phyloP scores from a whole-genome alignment of 2,113 vertebrate species.

The Sapajus apella region DNA sequence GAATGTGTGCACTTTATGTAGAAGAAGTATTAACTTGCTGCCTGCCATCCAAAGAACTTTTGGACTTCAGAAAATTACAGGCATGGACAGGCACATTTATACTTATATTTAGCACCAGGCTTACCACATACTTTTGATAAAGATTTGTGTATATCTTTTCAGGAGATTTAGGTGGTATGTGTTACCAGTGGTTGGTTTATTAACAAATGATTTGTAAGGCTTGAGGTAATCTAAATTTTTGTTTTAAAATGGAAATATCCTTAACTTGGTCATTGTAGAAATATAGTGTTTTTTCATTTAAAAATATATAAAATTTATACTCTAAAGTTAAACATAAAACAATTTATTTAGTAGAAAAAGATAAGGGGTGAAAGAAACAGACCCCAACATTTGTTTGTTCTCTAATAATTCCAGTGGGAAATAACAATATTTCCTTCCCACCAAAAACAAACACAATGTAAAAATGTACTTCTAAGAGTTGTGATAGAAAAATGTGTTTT shows the following conservation, averaged over 20 bases:
- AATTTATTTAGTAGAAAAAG: slow-evolving; percentile 36
- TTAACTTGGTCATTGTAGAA: neutral
- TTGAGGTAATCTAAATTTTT: slow-evolving; percentile 40
- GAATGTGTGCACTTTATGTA: slow-evolving; percentile 24
- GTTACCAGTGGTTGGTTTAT: slow-evolving; percentile 61
- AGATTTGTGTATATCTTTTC: slow-evolving; percentile 54
- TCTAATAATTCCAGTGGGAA: slow-evolving; percentile 67
- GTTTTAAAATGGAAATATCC: slow-evolving; percentile 22
- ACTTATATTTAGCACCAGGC: slow-evolving; percentile 71
- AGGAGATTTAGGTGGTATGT: slow-evolving; percentile 58
- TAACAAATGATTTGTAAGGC: slow-evolving; percentile 8
- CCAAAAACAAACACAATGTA: slow-evolving; percentile 73
- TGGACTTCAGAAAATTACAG: slow-evolving; percentile 63
- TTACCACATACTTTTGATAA: slow-evolving; percentile 73
- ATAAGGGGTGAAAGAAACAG: neutral
- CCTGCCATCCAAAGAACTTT: slow-evolving; percentile 66
- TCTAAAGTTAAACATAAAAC: neutral
- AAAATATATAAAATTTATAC: neutral
- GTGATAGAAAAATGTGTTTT: slow-evolving; percentile 79
- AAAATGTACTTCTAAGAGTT: slow-evolving; percentile 79
- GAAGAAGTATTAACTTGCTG: slow-evolving; percentile 41
- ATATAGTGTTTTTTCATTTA: neutral
- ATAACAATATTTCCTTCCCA: slow-evolving; percentile 73
- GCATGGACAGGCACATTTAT: slow-evolving; percentile 55
- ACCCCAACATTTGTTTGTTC: neutral